These are phyloP conservation scores for Amblyraja radiata DNA, from an alignment of 2,797 vertebrate genomes.

Conservation along the genomic window DNA sequence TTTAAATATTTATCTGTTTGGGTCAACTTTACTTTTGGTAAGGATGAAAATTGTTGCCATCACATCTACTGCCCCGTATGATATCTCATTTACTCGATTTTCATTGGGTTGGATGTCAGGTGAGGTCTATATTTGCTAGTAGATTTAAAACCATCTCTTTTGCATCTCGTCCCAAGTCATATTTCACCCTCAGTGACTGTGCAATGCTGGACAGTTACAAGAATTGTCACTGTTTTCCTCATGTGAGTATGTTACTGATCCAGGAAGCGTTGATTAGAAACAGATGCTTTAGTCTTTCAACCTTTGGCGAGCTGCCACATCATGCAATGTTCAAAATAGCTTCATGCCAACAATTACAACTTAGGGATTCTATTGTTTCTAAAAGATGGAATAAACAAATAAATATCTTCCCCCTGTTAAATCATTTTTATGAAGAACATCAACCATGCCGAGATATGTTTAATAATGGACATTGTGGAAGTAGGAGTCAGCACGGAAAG, in stretches of 20 bases:
- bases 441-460: neutral
- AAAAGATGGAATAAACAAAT: slow-evolving; percentile 28
- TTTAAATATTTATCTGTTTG: neutral
- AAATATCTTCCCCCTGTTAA: neutral
- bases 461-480: neutral
- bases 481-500: neutral
- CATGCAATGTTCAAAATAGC: slow-evolving; percentile 16
- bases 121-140: neutral
- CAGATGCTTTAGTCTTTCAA: slow-evolving; percentile 10
- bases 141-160: neutral
- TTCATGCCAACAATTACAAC: slow-evolving; percentile 13
- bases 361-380: neutral
- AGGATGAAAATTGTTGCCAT: neutral
- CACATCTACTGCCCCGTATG: neutral
- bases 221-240: slow-evolving; percentile 15
- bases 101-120: neutral
- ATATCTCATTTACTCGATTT: neutral
- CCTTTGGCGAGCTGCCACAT: neutral
- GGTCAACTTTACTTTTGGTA: neutral
- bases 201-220: slow-evolving; percentile 21
- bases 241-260: neutral
- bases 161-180: neutral
- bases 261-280: slow-evolving; percentile 17
- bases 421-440: neutral
- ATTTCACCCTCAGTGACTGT: neutral